phyloP scores from a whole-genome alignment of 2,113 vertebrate species.

The Martes martes region DNA sequence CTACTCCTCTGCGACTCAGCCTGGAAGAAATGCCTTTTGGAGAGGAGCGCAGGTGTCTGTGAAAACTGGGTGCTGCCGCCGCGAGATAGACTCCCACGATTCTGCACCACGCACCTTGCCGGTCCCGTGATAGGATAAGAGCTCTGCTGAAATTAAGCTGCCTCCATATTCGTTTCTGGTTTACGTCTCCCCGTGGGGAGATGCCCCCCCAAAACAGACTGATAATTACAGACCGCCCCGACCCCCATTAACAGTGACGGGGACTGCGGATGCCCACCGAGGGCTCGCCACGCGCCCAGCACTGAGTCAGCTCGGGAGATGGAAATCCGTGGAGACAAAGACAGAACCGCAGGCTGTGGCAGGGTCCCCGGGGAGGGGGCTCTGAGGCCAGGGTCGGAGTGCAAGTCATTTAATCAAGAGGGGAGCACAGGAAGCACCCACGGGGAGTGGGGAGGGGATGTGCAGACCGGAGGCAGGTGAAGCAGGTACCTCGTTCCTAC shows the following conservation, averaged over 20 bases:
- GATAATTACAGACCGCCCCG: not conserved
- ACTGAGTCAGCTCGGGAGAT: fast-evolving
- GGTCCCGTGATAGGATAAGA: not conserved
- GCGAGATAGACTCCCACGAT: fast-evolving
- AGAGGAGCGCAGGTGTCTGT: not conserved
- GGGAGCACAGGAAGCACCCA: not conserved
- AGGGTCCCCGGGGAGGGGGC: not conserved
- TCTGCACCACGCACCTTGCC: fast-evolving
- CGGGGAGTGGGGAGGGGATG: not conserved
- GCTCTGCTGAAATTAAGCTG: not conserved
- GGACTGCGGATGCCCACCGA: fast-evolving
- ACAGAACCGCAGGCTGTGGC: not conserved
- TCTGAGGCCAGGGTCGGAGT: not conserved
- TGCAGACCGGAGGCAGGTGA: not conserved
- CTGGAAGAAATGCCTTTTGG: not conserved
- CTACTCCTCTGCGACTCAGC: not conserved
- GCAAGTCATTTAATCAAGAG: too few species aligned
- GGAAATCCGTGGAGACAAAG: not conserved
- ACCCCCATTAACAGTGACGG: not conserved
- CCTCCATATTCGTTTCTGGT: not conserved
- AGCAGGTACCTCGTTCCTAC: fast-evolving
- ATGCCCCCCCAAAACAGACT: not conserved
- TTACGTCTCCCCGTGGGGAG: not conserved
- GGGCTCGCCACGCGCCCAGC: fast-evolving
- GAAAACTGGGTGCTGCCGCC: fast-evolving